phyloP scores from a whole-genome alignment of 2,888 invertebrate species.

The Phyllotreta striolata region DNA sequence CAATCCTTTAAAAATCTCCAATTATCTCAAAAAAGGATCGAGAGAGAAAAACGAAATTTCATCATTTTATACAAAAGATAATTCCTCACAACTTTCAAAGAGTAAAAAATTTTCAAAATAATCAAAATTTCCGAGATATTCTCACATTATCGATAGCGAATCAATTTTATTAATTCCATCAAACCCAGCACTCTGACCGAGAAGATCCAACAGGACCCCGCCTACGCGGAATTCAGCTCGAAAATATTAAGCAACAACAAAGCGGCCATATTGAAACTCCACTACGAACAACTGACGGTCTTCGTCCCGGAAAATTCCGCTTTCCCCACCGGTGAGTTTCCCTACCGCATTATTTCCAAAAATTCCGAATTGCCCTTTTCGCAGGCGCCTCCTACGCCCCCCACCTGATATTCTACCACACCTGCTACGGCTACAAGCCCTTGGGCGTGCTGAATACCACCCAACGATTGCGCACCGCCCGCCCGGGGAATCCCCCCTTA shows the following conservation, averaged over 20 bases:
- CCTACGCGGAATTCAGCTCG: slow-evolving; percentile 74
- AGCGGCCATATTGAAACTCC: slow-evolving; percentile 71
- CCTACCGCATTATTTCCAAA: too few relatives aligned
- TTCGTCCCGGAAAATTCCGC: slow-evolving; percentile 88
- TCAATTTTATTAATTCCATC: too few relatives aligned
- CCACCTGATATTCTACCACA: slow-evolving; percentile 63
- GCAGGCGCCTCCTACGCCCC: slow-evolving; percentile 59
- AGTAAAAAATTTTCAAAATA: too few relatives aligned
- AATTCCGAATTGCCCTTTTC: too few relatives aligned
- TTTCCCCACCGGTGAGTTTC: slow-evolving; percentile 61
- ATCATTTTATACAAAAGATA: too few relatives aligned
- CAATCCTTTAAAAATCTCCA: too few relatives aligned
- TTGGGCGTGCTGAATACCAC: slow-evolving; percentile 64
- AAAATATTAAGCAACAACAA: slow-evolving; percentile 73
- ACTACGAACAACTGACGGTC: slow-evolving; percentile 78
- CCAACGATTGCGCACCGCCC: slow-evolving; percentile 64
- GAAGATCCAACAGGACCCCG: slow-evolving; percentile 50
- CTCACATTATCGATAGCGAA: background rate
- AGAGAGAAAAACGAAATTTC: too few relatives aligned
- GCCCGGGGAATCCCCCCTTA: slow-evolving; percentile 83
- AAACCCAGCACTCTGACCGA: slow-evolving; percentile 46
- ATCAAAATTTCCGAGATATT: too few relatives aligned
- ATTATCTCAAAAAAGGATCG: too few relatives aligned
- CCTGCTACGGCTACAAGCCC: slow-evolving; percentile 66
- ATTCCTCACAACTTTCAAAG: too few relatives aligned